These are phyloP conservation scores for Drosophila macrothrix DNA, from an alignment of 2,888 invertebrate species.

Conservation along the genomic window DNA sequence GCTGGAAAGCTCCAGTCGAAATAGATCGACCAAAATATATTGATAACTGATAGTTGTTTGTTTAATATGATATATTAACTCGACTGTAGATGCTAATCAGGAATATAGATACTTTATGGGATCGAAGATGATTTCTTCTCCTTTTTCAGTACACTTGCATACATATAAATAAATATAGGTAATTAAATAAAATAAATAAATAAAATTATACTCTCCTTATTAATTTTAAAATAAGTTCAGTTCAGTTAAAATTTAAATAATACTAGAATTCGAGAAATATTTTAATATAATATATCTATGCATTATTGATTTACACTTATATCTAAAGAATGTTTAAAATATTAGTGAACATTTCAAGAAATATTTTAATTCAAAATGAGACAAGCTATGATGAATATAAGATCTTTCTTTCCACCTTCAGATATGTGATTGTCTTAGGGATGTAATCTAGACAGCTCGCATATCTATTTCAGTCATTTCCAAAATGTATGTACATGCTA, in stretches of 20 bases:
- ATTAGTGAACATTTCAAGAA: not conserved
- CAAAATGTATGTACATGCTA: not conserved
- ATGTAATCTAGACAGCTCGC: not conserved
- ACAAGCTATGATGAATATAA: not conserved
- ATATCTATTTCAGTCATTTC: constrained; percentile 9
- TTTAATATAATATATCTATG: not conserved
- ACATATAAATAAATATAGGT: not conserved
- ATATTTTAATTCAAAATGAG: not conserved
- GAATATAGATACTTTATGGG: not conserved
- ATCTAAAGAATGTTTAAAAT: not conserved
- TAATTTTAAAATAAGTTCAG: not conserved
- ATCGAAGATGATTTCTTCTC: too few relatives aligned
- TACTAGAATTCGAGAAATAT: not conserved
- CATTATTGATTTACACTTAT: not conserved
- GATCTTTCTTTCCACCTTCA: not conserved
- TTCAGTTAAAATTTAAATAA: too few relatives aligned
- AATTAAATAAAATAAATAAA: not conserved
- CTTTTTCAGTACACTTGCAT: not conserved
- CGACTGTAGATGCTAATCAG: not conserved
- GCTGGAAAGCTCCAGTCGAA: not conserved
- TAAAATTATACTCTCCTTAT: not conserved
- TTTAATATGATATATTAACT: too few relatives aligned
- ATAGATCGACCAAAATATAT: not conserved
- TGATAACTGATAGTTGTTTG: not conserved
- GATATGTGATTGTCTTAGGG: not conserved